Percentiles rank a stretch among this genome's conserved stretches.
These are phyloP conservation scores for Leucoraja erinaceus DNA, from an alignment of 2,113 vertebrate species.

Conservation along the genomic window DNA sequence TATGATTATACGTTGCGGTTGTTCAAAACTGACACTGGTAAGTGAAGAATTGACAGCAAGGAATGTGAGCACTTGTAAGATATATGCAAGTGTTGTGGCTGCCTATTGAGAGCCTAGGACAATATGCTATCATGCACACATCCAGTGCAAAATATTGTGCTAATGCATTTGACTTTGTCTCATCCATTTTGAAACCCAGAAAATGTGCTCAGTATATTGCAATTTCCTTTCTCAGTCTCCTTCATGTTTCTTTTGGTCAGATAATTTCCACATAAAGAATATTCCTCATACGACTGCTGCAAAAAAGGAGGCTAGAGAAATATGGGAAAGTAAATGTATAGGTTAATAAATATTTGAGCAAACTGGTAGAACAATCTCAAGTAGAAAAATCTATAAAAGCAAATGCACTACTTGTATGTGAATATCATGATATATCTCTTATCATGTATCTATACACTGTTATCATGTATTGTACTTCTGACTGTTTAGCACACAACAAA, in stretches of 20 bases:
- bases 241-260: too few relatives aligned
- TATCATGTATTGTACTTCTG: too few relatives aligned
- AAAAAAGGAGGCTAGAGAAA: neutral
- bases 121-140: neutral
- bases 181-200: neutral
- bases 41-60: neutral
- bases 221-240: neutral
- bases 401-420: neutral
- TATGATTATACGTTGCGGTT: neutral
- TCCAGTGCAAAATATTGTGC: too few relatives aligned
- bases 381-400: neutral
- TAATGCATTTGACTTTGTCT: neutral
- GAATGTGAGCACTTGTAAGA: neutral
- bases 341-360: neutral
- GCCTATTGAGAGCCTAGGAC: neutral
- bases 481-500: too few relatives aligned
- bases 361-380: neutral
- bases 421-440: neutral
- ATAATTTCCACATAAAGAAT: neutral
- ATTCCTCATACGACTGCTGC: neutral
- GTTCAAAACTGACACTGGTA: neutral
- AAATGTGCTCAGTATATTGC: neutral
- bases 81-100: too few relatives aligned
- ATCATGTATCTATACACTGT: too few relatives aligned
- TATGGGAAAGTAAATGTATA: neutral